phyloP scores from a whole-genome alignment of 2,888 invertebrate species.

The Phyllotreta cruciferae region DNA sequence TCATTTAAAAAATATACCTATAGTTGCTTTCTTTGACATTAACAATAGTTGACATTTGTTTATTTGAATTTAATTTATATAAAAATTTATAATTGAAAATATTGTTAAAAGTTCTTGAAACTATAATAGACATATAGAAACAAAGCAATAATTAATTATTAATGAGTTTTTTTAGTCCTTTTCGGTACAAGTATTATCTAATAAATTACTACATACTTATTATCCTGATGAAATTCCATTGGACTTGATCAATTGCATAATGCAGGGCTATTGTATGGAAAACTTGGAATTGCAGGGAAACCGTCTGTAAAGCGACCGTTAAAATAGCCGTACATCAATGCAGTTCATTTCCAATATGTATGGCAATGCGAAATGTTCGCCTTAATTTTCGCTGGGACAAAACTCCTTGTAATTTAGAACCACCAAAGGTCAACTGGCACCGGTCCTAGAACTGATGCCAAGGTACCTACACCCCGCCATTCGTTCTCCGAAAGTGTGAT shows the following conservation, averaged over 20 bases:
- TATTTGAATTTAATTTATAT: too few relatives aligned
- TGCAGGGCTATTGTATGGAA: too few relatives aligned
- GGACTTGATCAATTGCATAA: conserved; percentile 4
- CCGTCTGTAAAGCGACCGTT: conserved; percentile 20
- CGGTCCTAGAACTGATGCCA: conserved; percentile 51
- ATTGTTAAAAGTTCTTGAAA: too few relatives aligned
- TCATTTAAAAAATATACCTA: too few relatives aligned
- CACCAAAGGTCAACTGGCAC: conserved; percentile 57
- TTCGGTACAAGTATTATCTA: too few relatives aligned
- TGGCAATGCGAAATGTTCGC: conserved; percentile 55
- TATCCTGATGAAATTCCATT: background rate
- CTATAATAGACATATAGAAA: too few relatives aligned
- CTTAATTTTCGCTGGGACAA: conserved; percentile 58
- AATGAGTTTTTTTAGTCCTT: too few relatives aligned
- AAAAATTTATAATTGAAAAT: too few relatives aligned
- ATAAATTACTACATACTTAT: too few relatives aligned
- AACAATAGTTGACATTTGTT: too few relatives aligned
- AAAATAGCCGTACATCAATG: conserved; percentile 45
- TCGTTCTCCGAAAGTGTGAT: conserved; percentile 34
- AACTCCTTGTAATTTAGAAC: conserved; percentile 53
- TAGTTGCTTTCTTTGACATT: too few relatives aligned
- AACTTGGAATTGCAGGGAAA: conserved; percentile 7
- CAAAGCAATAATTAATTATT: too few relatives aligned
- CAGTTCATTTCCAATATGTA: conserved; percentile 55
- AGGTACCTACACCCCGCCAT: conserved; percentile 42